Evolutionary conservation across 2,888 invertebrate species (phyloP).

Genomic region (Neoaliturus tenellus): DNA sequence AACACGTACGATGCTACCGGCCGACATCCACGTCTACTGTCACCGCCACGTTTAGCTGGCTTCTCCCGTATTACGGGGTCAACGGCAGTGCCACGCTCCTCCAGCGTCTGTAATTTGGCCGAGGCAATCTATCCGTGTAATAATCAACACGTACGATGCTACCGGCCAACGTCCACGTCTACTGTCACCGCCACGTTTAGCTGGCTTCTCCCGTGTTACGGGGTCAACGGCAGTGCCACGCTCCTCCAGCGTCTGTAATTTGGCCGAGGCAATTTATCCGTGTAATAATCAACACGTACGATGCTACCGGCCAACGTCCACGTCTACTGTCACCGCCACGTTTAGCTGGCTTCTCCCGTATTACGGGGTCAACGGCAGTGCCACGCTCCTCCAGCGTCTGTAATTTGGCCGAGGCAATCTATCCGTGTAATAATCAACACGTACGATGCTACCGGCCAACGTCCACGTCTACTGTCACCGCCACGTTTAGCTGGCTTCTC

Average conservation of each 20-base stretch:
- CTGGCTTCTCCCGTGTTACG: too few relatives aligned
- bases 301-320: neutral
- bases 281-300: neutral
- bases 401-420: neutral
- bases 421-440: neutral
- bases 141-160: neutral
- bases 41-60: neutral
- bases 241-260: neutral
- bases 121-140: neutral
- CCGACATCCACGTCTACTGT: neutral
- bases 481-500: neutral
- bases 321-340: neutral
- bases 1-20: neutral
- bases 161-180: neutral
- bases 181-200: neutral
- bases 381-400: neutral
- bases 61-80: too few relatives aligned
- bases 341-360: too few relatives aligned
- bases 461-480: neutral
- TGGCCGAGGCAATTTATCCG: neutral
- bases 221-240: too few relatives aligned
- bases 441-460: neutral
- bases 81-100: neutral
- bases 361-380: too few relatives aligned
- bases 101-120: neutral